These are phyloP conservation scores for Ceratoteleas bidentatus DNA, from an alignment of 1,140 invertebrate species.

Conservation along the genomic window DNA sequence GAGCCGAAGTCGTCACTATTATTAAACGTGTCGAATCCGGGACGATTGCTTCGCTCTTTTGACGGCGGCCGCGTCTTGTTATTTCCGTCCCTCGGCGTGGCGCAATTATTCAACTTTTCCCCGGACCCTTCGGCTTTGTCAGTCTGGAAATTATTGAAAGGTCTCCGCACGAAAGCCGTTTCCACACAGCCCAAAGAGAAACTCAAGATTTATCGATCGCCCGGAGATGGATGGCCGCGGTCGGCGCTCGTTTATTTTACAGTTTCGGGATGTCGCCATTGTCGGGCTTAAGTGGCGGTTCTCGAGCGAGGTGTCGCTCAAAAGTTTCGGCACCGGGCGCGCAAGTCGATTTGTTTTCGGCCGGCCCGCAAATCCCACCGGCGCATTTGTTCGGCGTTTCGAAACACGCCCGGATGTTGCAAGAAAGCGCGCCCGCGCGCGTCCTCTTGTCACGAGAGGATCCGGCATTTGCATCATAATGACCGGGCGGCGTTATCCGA, in stretches of 20 bases:
- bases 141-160: constrained; percentile 36
- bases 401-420: constrained; percentile 16
- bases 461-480: constrained; percentile 39
- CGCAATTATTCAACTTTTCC: constrained; percentile 47
- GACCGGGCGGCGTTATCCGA: constrained; percentile 1
- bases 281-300: constrained; percentile 43
- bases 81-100: constrained; percentile 17
- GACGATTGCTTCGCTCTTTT: too few relatives aligned
- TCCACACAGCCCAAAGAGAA: constrained; percentile 28
- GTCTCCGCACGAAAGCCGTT: constrained; percentile 19
- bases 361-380: constrained; percentile 18
- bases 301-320: constrained; percentile 50
- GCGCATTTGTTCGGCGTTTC: constrained; percentile 38
- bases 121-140: constrained; percentile 22
- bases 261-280: constrained; percentile 46
- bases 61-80: constrained; percentile 19
- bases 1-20: too few relatives aligned
- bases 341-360: constrained; percentile 38
- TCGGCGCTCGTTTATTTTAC: constrained; percentile 52
- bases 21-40: too few relatives aligned
- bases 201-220: constrained; percentile 54
- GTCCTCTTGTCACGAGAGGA: background rate
- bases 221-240: constrained; percentile 47
- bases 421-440: too few relatives aligned
- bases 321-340: constrained; percentile 26